These are phyloP conservation scores for Beaufortia kweichowensis DNA, from an alignment of 2,113 vertebrate genomes.

Conservation along the genomic window DNA sequence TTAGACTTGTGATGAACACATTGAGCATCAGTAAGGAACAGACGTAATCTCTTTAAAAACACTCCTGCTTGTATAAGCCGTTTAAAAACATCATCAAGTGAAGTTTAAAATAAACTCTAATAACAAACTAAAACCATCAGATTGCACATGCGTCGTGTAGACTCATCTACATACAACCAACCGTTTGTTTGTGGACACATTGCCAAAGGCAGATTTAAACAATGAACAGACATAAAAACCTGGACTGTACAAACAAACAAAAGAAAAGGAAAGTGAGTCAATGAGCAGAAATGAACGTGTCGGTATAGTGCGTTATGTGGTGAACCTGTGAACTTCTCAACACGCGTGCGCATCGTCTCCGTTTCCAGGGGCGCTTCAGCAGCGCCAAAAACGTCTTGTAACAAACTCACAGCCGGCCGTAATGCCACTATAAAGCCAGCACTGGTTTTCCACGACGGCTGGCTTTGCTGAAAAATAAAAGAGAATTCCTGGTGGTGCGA, in stretches of 20 bases:
- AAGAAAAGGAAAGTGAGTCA: conserved; percentile 45
- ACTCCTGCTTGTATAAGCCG: not conserved
- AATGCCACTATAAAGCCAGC: conserved; percentile 38
- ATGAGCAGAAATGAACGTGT: conserved; percentile 66
- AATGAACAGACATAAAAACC: conserved; percentile 12
- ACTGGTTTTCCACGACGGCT: conserved; percentile 46
- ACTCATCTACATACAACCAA: not conserved
- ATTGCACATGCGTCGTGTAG: not conserved
- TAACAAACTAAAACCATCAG: not conserved
- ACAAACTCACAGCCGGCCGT: conserved; percentile 46
- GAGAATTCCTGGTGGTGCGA: not conserved
- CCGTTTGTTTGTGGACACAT: not conserved
- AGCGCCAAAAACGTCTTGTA: conserved; percentile 6
- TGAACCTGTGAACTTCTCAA: conserved; percentile 41
- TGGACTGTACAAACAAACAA: conserved; percentile 50
- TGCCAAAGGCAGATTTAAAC: conserved; percentile 40
- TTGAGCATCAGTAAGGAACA: conserved; percentile 5
- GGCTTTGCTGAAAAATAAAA: conserved; percentile 11
- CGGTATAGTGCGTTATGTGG: conserved; percentile 60
- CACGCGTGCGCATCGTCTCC: conserved; percentile 11
- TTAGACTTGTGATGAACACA: not conserved
- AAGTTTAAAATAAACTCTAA: not conserved
- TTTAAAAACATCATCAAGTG: not conserved
- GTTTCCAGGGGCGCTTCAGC: conserved; percentile 29
- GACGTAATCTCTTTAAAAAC: conserved; percentile 16